phyloP scores from a whole-genome alignment of 1,140 invertebrate species.

The Meloidogyne exigua region DNA sequence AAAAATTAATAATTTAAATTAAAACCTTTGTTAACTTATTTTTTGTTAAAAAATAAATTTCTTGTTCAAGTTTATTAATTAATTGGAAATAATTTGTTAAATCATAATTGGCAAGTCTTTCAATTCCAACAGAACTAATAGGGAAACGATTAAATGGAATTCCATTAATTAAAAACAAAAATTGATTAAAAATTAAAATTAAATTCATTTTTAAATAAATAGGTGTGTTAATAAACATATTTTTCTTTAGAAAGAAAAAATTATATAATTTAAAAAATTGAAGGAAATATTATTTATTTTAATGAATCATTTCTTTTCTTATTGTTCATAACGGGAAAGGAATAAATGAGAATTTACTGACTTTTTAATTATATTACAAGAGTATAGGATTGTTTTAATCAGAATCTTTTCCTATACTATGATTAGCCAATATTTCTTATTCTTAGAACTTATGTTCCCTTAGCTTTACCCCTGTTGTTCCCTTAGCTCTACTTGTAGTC shows the following conservation, averaged over 20 bases:
- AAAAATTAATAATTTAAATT: neutral
- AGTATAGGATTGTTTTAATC: too few species aligned
- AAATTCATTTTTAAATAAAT: neutral
- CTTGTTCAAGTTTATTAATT: neutral
- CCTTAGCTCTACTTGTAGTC: too few species aligned
- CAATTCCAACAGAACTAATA: conserved; percentile 12
- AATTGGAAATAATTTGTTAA: neutral
- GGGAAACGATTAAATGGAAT: conserved; percentile 19
- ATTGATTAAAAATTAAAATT: neutral
- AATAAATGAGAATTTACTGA: too few species aligned
- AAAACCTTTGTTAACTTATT: neutral
- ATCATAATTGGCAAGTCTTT: neutral
- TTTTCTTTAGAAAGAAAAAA: neutral
- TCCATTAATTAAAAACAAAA: neutral
- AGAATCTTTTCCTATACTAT: too few species aligned
- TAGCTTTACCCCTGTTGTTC: too few species aligned
- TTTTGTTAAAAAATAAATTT: neutral
- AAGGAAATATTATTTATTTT: too few species aligned
- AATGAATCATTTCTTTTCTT: neutral
- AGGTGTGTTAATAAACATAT: neutral
- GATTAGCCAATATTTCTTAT: too few species aligned
- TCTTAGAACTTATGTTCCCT: too few species aligned
- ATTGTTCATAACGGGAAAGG: too few species aligned
- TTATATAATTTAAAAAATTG: too few species aligned
- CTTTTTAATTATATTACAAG: too few species aligned